These are phyloP conservation scores for Alviniconcha marisindica DNA, from an alignment of 1,140 invertebrate species.

Conservation along the genomic window DNA sequence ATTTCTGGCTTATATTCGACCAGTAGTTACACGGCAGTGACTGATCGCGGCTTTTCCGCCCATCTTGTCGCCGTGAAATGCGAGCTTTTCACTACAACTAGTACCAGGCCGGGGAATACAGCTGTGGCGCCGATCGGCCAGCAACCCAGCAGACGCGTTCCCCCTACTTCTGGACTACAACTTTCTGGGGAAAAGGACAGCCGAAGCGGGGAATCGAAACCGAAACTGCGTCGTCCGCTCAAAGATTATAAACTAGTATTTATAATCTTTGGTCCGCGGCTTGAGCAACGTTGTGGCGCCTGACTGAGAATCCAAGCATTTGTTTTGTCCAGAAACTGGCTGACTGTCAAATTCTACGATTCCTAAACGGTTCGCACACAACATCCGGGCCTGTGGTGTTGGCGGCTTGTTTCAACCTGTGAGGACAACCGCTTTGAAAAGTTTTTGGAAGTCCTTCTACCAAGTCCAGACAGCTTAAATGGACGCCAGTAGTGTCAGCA, in stretches of 20 bases:
- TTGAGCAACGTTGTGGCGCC: neutral
- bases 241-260: neutral
- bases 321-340: neutral
- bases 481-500: neutral
- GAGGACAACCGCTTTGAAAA: neutral
- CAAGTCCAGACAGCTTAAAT: neutral
- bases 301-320: neutral
- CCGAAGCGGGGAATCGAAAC: too few species aligned
- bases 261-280: neutral
- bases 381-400: conserved; percentile 31
- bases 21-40: too few species aligned
- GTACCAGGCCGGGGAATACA: too few species aligned
- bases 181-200: too few species aligned
- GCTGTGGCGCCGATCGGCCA: too few species aligned
- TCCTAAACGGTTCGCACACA: neutral
- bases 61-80: too few species aligned
- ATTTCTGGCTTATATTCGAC: too few species aligned
- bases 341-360: neutral
- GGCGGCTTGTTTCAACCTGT: conserved; percentile 43
- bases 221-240: neutral
- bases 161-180: too few species aligned
- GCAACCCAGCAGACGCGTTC: too few species aligned
- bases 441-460: neutral
- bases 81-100: too few species aligned
- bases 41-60: too few species aligned